Evolutionary conservation across 2,797 vertebrate genomes (phyloP).

Genomic region (Melanogrammus aeglefinus): DNA sequence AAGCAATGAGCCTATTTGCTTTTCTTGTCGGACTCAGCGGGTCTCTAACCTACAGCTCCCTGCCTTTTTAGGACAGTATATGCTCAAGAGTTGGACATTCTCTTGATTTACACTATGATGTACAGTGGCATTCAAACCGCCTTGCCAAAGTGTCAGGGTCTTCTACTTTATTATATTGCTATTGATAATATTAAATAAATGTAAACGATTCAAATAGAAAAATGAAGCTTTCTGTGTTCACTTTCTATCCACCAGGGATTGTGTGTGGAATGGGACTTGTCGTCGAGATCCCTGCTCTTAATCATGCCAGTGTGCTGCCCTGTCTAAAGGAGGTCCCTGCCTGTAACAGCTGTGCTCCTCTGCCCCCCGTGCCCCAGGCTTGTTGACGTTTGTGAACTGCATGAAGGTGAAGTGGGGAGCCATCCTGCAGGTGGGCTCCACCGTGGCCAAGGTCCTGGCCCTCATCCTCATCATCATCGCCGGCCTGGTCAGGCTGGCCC

Average conservation of each 20-base stretch:
- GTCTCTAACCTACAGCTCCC: too few species aligned
- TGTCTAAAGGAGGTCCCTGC: not conserved
- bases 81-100: too few species aligned
- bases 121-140: not conserved
- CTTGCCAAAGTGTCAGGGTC: not conserved
- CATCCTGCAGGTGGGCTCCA: slow-evolving; percentile 80
- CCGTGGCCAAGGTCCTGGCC: slow-evolving; percentile 79
- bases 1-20: too few species aligned
- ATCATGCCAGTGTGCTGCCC: too few species aligned
- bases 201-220: too few species aligned
- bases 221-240: not conserved
- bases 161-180: not conserved
- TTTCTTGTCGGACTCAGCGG: too few species aligned
- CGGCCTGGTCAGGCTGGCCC: slow-evolving; percentile 72
- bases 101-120: too few species aligned
- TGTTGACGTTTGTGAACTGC: slow-evolving; percentile 79
- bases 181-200: not conserved
- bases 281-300: not conserved
- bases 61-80: too few species aligned
- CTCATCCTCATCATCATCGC: slow-evolving; percentile 80
- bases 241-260: not conserved
- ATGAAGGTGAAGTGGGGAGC: slow-evolving; percentile 85
- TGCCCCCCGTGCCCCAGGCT: slow-evolving; percentile 50
- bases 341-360: not conserved
- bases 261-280: not conserved